Conservation (phyloP, 2,113 vertebrate genomes). For the Fukomys damarensis region DNA sequence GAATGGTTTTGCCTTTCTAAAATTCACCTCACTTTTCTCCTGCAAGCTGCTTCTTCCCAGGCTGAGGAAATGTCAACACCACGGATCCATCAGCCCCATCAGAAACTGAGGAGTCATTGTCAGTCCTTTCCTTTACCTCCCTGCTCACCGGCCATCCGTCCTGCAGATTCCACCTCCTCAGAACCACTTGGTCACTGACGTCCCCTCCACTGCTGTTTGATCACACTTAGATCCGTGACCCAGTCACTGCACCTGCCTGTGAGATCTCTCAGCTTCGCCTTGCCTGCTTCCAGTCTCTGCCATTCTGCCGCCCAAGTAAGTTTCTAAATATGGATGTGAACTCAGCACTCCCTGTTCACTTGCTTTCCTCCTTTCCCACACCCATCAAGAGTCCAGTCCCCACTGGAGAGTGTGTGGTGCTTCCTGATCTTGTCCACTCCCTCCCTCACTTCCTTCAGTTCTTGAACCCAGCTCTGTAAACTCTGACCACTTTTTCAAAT, state of each 20-base stretch:
- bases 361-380: neutral
- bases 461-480: neutral
- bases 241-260: neutral
- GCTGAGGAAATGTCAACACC: neutral
- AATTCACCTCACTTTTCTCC: neutral
- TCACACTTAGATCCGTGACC: neutral
- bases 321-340: neutral
- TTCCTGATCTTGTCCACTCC: neutral
- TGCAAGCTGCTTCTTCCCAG: neutral
- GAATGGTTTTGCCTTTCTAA: too few relatives aligned
- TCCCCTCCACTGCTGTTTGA: neutral
- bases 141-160: neutral
- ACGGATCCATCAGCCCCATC: neutral
- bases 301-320: neutral
- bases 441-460: neutral
- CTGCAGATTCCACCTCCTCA: neutral
- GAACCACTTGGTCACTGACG: neutral
- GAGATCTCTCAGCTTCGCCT: neutral
- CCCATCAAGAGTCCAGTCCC: neutral
- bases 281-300: neutral
- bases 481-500: neutral
- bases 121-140: neutral
- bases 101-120: neutral
- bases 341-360: neutral
- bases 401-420: neutral